Evolutionary conservation across 2,797 vertebrate species (phyloP), one percentile per base, ranked within the genome.

Genomic region (Odontamblyopus lacepedii): DNA sequence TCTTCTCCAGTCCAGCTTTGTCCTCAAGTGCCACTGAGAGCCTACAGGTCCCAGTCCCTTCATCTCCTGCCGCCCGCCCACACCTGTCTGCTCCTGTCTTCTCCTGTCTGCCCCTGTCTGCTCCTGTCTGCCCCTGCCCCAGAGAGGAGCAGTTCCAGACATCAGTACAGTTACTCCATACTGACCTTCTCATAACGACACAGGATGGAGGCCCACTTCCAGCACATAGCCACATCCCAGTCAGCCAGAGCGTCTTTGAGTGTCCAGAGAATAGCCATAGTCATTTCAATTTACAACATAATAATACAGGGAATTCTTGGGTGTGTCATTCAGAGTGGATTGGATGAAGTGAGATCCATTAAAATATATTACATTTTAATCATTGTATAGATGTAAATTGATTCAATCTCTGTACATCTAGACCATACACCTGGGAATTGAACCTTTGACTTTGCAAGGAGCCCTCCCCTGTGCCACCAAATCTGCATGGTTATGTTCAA

Each of bases 91-190:
- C 11, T 11, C 12, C 41, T 44, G 41, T 13, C 11, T 13, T 12
- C 71, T 73, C 76, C 69, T 26, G 29, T 76, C 75, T 71, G 74
- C 85, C 75, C 79, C 26, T 30, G 57, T 12, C 57, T 59, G 75
- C 78, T 87, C 13, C 87, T 83, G 67, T 13, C 11, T 13, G 75
- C 78, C 88, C 13, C 87, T 83, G 67, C 72, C 23, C 55, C 55
- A 13, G 23, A 64, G 63, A 77, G 27, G 51, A 51, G 57, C 79
- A 72, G n/a, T 69, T 73, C 75, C 77, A 72, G 75, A 81, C 38
- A 38, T 73, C 2, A 81, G 85, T 78, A 65, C 90, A 91, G 88
- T 84, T 90, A 91, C 85, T 72, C 71, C 73, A 60, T 61, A 76
- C 81, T 74, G 74, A 79, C 70, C 84, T 80, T 79, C 76, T 88